phyloP scores from a whole-genome alignment of 2,888 invertebrate genomes.

The Mimumesa dahlbomi region DNA sequence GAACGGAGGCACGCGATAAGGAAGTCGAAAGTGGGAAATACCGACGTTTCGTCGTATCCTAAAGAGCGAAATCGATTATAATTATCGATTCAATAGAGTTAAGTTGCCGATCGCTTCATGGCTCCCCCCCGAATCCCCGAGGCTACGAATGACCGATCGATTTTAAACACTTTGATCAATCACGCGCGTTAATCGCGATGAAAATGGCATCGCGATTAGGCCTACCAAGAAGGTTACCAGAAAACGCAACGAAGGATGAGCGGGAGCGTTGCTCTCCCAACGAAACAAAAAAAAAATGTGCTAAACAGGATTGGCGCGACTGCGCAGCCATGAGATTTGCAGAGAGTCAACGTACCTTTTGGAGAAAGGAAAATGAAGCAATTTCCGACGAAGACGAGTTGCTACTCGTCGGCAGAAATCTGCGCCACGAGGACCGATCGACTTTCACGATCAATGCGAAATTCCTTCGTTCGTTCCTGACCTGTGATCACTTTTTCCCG shows the following conservation, averaged over 20 bases:
- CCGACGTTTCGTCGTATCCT: no score
- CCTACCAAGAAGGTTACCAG: neutral
- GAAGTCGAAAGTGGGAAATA: no score
- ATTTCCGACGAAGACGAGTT: conserved; percentile 25
- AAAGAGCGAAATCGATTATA: no score
- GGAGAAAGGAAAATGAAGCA: conserved; percentile 47
- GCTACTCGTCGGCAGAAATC: conserved; percentile 30
- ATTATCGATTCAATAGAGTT: no score
- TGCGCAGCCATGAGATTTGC: conserved; percentile 1
- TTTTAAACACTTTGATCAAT: no score
- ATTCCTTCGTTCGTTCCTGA: conserved; percentile 15
- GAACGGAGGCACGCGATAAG: neutral
- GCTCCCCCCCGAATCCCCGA: no score
- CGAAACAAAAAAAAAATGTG: conserved; percentile 27
- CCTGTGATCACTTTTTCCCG: neutral
- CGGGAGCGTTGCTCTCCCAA: conserved; percentile 8
- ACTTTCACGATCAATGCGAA: conserved; percentile 41
- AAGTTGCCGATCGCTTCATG: no score
- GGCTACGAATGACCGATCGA: no score
- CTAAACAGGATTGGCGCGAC: neutral
- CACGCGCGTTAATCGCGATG: no score
- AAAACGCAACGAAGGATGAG: neutral
- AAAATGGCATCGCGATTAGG: neutral
- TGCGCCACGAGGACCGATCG: conserved; percentile 32
- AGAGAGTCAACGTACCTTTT: conserved; percentile 42